These are phyloP conservation scores for Numida meleagris DNA, from an alignment of 2,113 vertebrate genomes.

Conservation along the genomic window DNA sequence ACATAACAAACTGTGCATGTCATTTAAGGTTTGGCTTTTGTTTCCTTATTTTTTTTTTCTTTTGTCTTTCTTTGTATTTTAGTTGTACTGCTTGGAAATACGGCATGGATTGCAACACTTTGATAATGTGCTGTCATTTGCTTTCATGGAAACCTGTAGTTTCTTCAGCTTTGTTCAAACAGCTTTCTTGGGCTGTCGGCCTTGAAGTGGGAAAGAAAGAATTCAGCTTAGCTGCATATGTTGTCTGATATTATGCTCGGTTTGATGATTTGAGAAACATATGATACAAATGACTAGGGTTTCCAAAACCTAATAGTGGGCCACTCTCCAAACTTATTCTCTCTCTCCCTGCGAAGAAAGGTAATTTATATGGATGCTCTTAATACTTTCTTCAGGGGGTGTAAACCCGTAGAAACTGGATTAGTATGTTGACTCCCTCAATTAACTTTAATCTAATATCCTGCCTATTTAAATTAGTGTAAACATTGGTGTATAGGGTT, in stretches of 20 bases:
- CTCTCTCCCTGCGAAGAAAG: not conserved
- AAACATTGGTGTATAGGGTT: constrained; percentile 71
- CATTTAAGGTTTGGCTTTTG: not conserved
- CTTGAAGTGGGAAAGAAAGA: not conserved
- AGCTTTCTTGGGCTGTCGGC: not conserved
- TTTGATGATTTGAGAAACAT: constrained; percentile 6
- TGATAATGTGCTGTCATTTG: not conserved
- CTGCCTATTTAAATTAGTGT: constrained; percentile 76
- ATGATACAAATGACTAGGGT: not conserved
- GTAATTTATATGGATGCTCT: constrained; percentile 43
- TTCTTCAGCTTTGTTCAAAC: not conserved
- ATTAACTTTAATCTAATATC: constrained; percentile 79
- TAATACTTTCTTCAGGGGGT: constrained; percentile 64
- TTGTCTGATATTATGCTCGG: not conserved
- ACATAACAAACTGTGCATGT: not conserved
- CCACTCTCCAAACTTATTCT: constrained; percentile 13
- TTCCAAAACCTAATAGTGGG: constrained; percentile 18
- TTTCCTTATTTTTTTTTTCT: not conserved
- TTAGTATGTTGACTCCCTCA: constrained; percentile 74
- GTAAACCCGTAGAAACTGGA: constrained; percentile 70
- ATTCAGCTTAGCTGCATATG: not conserved
- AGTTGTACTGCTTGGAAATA: not conserved
- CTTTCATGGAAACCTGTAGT: not conserved
- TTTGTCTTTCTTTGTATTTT: not conserved
- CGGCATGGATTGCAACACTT: not conserved